Evolutionary conservation across 1,140 invertebrate genomes (phyloP), one percentile per base, ranked within the genome.

Genomic region (Epicauta chinensis): DNA sequence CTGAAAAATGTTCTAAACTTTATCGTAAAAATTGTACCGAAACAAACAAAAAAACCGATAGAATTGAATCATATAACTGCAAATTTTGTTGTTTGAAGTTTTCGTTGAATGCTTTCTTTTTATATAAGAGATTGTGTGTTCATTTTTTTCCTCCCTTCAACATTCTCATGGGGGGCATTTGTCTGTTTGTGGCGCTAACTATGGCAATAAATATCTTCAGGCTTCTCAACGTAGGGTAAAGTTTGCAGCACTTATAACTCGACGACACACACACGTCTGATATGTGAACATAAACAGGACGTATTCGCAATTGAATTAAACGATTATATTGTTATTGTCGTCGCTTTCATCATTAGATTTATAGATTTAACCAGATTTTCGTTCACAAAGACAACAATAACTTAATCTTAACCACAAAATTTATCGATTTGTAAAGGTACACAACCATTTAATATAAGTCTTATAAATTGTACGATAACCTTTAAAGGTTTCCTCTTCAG

Each of bases 1-100:
- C 53, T 65, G 63, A 62, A 63, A 65, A 63, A 65, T 65, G 50
- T 56, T 55, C 53, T 39, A n/a, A n/a, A n/a, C n/a, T n/a, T n/a
- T n/a, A n/a, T n/a, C n/a, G n/a, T n/a, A n/a, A n/a, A n/a, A n/a
- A n/a, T n/a, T n/a, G n/a, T n/a, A n/a, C n/a, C n/a, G n/a, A n/a
- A n/a, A 17, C 23, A 23, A 0, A 23, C 23, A 23, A 23, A 23
- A 23, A 23, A 23, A 0, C 23, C 23, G 23, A 23, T 5, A 23
- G 4, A 23, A 23, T 23, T 23, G 23, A 2, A 23, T 7, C 7
- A 7, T 23, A 5, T 23, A 23, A 23, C 7, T 23, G 4, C 23
- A 23, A 23, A 23, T 23, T 7, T 23, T 23, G 7, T 5, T 5
- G 23, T 23, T 23, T 23, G 7, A 23, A 23, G 23, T 23, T 23